Evolutionary conservation across 2,113 vertebrate genomes (phyloP).

Genomic region (Promerops cafer): DNA sequence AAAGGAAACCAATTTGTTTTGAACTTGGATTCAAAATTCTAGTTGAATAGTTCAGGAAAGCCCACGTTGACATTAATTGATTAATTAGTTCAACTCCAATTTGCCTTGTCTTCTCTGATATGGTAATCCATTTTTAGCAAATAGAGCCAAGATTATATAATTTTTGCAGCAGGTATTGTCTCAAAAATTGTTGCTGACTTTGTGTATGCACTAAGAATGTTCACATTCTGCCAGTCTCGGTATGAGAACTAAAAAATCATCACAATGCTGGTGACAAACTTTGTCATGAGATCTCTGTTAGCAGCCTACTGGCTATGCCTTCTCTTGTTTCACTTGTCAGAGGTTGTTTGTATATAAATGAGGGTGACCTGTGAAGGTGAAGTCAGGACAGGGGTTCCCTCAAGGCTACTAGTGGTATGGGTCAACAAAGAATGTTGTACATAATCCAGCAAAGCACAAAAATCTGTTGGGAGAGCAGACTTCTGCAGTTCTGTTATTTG

Average conservation of each 20-base stretch:
- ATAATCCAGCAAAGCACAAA: not conserved
- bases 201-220: not conserved
- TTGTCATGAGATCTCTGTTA: not conserved
- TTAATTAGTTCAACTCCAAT: not conserved
- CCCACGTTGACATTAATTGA: not conserved
- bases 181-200: not conserved
- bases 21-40: not conserved
- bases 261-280: not conserved
- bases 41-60: not conserved
- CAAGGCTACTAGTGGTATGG: not conserved
- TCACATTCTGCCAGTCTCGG: not conserved
- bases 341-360: not conserved
- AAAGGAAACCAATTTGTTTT: not conserved
- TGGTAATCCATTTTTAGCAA: not conserved
- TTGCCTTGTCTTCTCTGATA: not conserved
- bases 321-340: not conserved
- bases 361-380: not conserved
- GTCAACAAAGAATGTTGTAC: not conserved
- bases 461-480: not conserved
- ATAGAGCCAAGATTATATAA: not conserved
- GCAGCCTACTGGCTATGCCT: not conserved
- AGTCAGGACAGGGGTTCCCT: not conserved
- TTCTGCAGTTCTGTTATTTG: not conserved
- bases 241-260: not conserved
- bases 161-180: not conserved